Evolutionary conservation across 2,888 invertebrate genomes (phyloP), one percentile per base, ranked within the genome.

Genomic region (Philereme transversata): DNA sequence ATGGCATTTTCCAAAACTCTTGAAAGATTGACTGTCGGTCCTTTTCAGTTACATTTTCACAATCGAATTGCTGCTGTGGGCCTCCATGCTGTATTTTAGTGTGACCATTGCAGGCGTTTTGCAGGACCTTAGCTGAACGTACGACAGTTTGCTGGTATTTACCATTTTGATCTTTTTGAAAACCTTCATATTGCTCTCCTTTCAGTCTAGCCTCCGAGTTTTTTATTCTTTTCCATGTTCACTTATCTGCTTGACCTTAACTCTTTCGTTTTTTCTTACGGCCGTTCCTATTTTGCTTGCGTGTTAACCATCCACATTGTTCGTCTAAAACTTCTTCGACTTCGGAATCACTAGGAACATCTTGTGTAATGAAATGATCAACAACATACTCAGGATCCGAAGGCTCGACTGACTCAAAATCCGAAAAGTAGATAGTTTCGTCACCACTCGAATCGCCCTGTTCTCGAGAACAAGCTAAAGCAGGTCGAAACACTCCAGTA

Each of bases 141-240:
- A 44, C 44, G n/a, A 44, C 44, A 44, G 44, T 44, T 44, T 44
- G 7, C n/a, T 44, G 44, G 44, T 44, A 44, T 44, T 44, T 44
- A 22, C 22, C 22, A 22, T 22, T 22, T 22, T 22, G 22, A 22
- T 22, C 22, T 22, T 22, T 22, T 22, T 22, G 22, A 22, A 22
- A 22, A 22, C 22, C 22, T 22, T 22, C 22, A 22, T 22, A 22
- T 22, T 22, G 22, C 22, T 22, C 22, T 22, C 22, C 22, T 22
- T 22, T 22, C 22, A 22, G 22, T 22, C 22, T 22, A 22, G 22
- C 22, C 22, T 5, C 44, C 44, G 44, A 10, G 44, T 44, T 44
- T 44, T 44, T 44, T 44, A 44, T 44, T 44, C 3, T 44, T 44
- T 44, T 44, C 44, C 44, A 44, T 5, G 44, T 44, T 44, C 4